Evolutionary conservation across 2,797 vertebrate species (phyloP), one percentile per base, ranked within the genome.

Genomic region (Xyrichtys novacula): DNA sequence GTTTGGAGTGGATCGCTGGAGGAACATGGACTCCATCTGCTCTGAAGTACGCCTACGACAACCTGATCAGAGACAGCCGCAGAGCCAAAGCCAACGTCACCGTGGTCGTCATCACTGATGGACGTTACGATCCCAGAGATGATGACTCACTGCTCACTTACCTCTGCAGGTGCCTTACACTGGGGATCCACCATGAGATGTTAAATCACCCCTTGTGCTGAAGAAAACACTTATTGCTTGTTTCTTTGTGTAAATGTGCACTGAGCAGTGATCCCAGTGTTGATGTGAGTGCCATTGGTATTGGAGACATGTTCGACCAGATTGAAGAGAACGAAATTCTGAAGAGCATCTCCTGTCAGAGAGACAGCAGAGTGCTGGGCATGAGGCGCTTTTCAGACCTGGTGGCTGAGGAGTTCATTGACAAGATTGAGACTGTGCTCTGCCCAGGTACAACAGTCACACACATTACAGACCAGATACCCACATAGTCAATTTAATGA

Each of bases 21-120:
- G 98, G 98, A 84, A 99, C 98, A 0, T 99, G 95, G 94, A 99
- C 98, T 0, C 98, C 97, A 0, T 99, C 98, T 0, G 98, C 98
- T 55, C 95, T 99, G 61, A 97, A 97, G 70, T 99, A 94, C 25
- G 96, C 98, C 78, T 99, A 99, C 14, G 95, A 99, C 75, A 88
- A 94, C 73, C 94, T 99, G 80, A 99, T 99, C 87, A 95, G 94
- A 72, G 96, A 96, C 73, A 96, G 96, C 88, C 94, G 91, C 71
- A 91, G 98, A 54, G 50, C 95, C 57, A 97, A 95, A 60, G 96
- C 98, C 55, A 96, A 96, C 0, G 96, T 99, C 71, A 97, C 96
- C 0, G 97, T 97, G 0, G 97, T 99, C 58, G 98, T 99, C 76
- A 96, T 99, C 89, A 99, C 98, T 0, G 98, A 99, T 0, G 98